A percentile compares a stretch with the other conserved stretches of the same genome.
Conservation (phyloP, 2,113 vertebrate genomes). For the Psittacula cyanocephala region DNA sequence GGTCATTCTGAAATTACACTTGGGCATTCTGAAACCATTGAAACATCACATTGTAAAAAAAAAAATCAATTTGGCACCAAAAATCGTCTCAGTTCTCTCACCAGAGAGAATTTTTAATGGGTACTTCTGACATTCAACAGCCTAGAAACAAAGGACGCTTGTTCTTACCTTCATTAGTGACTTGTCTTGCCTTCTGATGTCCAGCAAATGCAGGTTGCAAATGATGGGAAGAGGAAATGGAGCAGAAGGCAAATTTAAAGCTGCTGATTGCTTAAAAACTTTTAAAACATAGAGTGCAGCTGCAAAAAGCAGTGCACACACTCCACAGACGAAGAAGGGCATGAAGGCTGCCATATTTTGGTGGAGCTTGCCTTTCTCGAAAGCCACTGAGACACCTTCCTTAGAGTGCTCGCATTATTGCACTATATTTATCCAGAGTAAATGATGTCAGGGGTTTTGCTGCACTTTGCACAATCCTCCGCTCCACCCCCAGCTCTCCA, state of each 20-base stretch:
- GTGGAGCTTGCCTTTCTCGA: not conserved
- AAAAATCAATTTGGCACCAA: not conserved
- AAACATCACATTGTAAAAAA: not conserved
- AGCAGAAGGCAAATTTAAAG: not conserved
- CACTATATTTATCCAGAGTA: not conserved
- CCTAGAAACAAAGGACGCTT: not conserved
- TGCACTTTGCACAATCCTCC: not conserved
- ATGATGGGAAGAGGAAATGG: not conserved
- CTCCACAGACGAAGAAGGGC: not conserved
- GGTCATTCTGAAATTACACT: not conserved
- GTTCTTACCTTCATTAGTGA: constrained; percentile 43
- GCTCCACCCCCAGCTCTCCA: not conserved
- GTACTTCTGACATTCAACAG: not conserved
- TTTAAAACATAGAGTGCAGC: not conserved
- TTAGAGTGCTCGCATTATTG: accelerated
- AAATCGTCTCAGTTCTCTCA: not conserved
- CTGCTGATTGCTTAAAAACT: not conserved
- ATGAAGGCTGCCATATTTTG: not conserved
- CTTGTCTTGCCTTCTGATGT: constrained; percentile 37
- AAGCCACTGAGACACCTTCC: not conserved
- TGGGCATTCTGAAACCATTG: not conserved
- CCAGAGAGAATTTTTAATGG: not conserved
- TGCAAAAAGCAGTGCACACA: not conserved
- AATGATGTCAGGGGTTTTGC: not conserved
- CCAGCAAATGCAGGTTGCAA: constrained; percentile 52